A percentile compares a stretch with the other conserved stretches of the same genome.
Evolutionary conservation across 2,113 vertebrate genomes (phyloP).

Genomic region (Macroglossus sobrinus): DNA sequence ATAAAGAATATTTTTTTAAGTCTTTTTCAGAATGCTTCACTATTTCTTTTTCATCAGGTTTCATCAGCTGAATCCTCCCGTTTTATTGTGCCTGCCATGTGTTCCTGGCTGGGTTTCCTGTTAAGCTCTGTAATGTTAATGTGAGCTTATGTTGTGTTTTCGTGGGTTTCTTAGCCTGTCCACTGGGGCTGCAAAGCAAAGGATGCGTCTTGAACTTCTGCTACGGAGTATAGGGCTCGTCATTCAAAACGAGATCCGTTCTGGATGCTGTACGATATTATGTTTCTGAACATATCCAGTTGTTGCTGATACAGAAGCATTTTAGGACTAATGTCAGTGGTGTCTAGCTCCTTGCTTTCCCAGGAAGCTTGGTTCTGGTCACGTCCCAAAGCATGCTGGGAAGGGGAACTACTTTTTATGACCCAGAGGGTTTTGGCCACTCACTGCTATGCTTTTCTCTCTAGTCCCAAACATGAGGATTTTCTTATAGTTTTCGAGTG

Average conservation of each 20-base stretch:
- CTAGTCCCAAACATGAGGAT: not conserved
- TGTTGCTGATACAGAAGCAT: too few relatives aligned
- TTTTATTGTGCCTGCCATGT: not conserved
- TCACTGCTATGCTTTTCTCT: not conserved
- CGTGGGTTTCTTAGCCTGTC: not conserved
- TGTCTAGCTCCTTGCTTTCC: not conserved
- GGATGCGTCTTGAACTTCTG: not conserved
- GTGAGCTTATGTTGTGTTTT: not conserved
- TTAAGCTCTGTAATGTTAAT: not conserved
- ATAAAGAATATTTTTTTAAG: not conserved
- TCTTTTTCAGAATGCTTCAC: not conserved
- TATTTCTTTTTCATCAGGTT: not conserved
- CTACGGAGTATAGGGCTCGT: not conserved
- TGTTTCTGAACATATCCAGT: not conserved
- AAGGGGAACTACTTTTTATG: not conserved
- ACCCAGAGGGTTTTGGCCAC: not conserved
- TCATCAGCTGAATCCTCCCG: not conserved
- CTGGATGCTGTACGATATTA: not conserved
- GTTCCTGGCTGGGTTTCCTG: not conserved
- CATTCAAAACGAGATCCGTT: not conserved
- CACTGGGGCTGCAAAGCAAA: not conserved
- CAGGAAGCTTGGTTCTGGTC: not conserved
- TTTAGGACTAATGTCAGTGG: not conserved
- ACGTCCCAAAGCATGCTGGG: not conserved
- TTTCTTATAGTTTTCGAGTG: not conserved